phyloP scores from a whole-genome alignment of 2,113 vertebrate genomes.

The Sula dactylatra region DNA sequence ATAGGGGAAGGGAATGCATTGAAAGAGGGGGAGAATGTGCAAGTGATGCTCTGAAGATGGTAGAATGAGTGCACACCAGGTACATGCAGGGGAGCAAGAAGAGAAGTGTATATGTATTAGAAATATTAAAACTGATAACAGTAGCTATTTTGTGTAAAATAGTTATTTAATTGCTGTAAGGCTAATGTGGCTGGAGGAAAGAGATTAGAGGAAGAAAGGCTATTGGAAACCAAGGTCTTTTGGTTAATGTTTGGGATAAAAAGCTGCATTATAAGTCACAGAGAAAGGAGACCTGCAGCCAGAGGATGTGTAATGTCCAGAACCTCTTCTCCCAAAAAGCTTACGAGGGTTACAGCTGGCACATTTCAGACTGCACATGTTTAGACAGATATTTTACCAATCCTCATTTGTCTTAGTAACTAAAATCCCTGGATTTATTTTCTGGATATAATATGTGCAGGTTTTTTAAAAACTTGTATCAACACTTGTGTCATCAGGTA shows the following conservation, averaged over 20 bases:
- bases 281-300: background rate
- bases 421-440: background rate
- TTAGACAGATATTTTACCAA: background rate
- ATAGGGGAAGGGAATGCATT: fast-evolving
- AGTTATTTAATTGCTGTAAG: background rate
- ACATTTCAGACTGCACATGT: background rate
- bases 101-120: background rate
- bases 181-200: background rate
- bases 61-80: background rate
- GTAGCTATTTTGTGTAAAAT: background rate
- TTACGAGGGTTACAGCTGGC: background rate
- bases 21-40: background rate
- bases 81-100: background rate
- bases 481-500: background rate
- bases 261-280: background rate
- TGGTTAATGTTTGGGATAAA: background rate
- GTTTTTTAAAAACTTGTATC: background rate
- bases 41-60: background rate
- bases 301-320: background rate
- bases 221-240: background rate
- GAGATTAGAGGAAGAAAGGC: background rate
- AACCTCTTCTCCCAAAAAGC: background rate
- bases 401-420: background rate
- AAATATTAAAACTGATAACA: background rate
- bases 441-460: background rate